Percentiles rank a stretch among this genome's conserved stretches.
Evolutionary conservation across 2,888 invertebrate genomes (phyloP).

Genomic region (Erannis defoliaria): DNA sequence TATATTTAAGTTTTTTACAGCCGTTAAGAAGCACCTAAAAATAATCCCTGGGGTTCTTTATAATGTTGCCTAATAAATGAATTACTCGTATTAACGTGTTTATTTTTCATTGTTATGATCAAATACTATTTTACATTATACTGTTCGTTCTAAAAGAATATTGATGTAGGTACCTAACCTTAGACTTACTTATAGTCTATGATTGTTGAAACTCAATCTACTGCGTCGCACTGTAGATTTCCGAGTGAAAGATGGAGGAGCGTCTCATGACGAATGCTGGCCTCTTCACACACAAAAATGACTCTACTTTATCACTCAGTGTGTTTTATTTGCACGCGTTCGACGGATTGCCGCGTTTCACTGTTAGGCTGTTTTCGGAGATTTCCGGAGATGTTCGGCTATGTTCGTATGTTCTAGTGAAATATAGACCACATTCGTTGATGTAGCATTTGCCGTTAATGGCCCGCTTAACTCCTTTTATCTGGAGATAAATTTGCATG

Average conservation of each 20-base stretch:
- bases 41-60: too few species aligned
- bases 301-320: slow-evolving; percentile 63
- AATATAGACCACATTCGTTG: slow-evolving; percentile 49
- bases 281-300: slow-evolving; percentile 64
- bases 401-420: slow-evolving; percentile 48
- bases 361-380: slow-evolving; percentile 49
- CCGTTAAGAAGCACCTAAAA: too few species aligned
- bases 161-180: too few species aligned
- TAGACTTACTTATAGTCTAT: neutral
- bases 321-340: slow-evolving; percentile 64
- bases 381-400: slow-evolving; percentile 41
- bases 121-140: too few species aligned
- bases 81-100: too few species aligned
- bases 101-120: too few species aligned
- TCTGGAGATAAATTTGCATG: slow-evolving; percentile 28
- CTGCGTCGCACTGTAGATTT: slow-evolving; percentile 45
- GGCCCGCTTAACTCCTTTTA: slow-evolving; percentile 49
- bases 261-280: slow-evolving; percentile 62
- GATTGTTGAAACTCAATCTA: slow-evolving; percentile 4
- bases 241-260: slow-evolving; percentile 65
- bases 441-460: slow-evolving; percentile 55
- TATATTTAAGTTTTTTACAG: too few species aligned
- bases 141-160: too few species aligned
- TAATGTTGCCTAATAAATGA: too few species aligned
- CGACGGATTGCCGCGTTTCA: slow-evolving; percentile 52